Evolutionary conservation across 2,797 vertebrate genomes (phyloP).

Genomic region (Hemibagrus guttatus): DNA sequence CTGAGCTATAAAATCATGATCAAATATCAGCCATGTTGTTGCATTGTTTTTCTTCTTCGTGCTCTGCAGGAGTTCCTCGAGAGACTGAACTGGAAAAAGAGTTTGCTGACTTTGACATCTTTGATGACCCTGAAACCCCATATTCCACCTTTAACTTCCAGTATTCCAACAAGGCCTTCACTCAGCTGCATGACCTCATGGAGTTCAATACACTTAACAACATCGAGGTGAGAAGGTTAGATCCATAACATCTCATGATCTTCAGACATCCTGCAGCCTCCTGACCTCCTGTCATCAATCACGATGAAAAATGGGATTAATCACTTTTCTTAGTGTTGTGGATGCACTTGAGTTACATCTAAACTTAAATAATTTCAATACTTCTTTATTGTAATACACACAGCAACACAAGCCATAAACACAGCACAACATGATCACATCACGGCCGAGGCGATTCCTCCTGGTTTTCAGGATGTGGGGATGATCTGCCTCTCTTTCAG

Average conservation of each 20-base stretch:
- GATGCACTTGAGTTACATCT: background rate
- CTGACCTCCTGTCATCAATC: background rate
- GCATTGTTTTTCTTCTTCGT: background rate
- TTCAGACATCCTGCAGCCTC: background rate
- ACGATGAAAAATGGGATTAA: background rate
- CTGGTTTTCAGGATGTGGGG: too few relatives aligned
- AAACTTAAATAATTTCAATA: background rate
- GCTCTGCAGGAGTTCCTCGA: conserved; percentile 81
- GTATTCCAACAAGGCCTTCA: conserved; percentile 91
- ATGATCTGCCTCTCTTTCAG: background rate
- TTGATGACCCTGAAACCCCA: conserved; percentile 90
- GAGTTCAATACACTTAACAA: conserved; percentile 98
- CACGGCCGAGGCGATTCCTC: too few relatives aligned
- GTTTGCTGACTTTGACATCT: conserved; percentile 95
- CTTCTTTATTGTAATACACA: background rate
- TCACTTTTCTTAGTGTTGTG: background rate
- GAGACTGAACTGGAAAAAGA: conserved; percentile 89
- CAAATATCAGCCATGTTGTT: too few relatives aligned
- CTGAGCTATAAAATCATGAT: too few relatives aligned
- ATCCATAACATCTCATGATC: background rate
- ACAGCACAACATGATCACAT: background rate
- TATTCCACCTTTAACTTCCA: conserved; percentile 99
- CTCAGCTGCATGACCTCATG: conserved; percentile 92
- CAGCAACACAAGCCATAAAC: background rate
- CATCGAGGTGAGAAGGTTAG: conserved; percentile 81